Evolutionary conservation across 2,888 invertebrate species (phyloP), one percentile per base, ranked within the genome.

Genomic region (Drosophila stalkeri): DNA sequence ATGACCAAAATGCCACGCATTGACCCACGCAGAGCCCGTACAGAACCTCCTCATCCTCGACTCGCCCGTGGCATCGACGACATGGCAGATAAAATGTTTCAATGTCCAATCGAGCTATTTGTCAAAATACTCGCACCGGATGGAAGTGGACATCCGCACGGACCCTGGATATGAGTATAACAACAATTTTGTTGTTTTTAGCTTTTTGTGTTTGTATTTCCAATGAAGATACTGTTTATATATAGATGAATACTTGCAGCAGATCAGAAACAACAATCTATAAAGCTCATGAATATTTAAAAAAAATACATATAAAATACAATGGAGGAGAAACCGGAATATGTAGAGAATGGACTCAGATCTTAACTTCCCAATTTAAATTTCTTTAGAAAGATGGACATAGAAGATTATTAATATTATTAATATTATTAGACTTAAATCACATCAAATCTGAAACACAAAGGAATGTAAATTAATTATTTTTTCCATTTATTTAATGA

Each of bases 101-200:
- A 91, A 90, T 90, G 91, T 91, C 92, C 91, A 90, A 92, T 91
- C 90, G 88, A 77, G 85, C 81, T 72, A 91, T 91, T 91, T 91
- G 90, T 91, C 92, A 91, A 91, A 91, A 90, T 86, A 84, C 85
- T 89, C 73, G 64, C 77, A 74, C 81, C 70, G 70, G 52, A 83
- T 81, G 80, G 66, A 76, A 82, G 71, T 54, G 72, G 64, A 78
- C 56, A 67, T 72, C 35, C 63, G 47, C 80, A 65, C 57, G 67
- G 44, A 44, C 61, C 61, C 46, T 56, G 56, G 61, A 66, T 72
- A 73, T 41, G 67, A 41, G 68, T 27, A 47, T 79, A n/a, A n/a
- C n/a, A n/a, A n/a, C n/a, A 78, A 77, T 64, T 59, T 61, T 69
- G 68, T 74, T 69, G 63, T 65, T 73, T 69, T 67, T 33, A 39